Base-by-base conservation (phyloP, 1,140 invertebrate genomes). In the Bombus sylvicola region DNA sequence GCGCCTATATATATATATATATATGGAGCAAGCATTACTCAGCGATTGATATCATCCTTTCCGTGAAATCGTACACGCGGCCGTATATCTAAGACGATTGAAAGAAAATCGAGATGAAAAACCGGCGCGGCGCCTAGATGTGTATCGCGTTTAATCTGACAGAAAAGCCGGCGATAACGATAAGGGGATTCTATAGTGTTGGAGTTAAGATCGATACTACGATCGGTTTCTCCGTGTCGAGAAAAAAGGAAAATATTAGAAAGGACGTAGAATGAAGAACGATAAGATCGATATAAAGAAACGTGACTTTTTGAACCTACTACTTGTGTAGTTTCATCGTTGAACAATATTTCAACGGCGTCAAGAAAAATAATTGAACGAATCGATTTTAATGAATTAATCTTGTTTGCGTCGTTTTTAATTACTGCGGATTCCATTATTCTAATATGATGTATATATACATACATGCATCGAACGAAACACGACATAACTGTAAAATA, bases 91-190 rank as follows among this genome's bases (percentile, higher is more conserved):
- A 37, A 53, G 47, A 53, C 47, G 47, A 37, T 0, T 25, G 9
- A 76, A 80, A 53, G 47, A 34, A 53, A 80, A 62, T 43, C 37
- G 3, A 41, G 57, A 47, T n/a, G 77, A 47, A n/a, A 79, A 47
- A 80, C 25, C 13, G 77, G 77, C 77, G 77, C 68, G 77, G 83
- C 83, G 77, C 68, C 76, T 39, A 73, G 31, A 71, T 25, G 37
- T 5, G 15, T 39, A 66, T 25, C 25, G 5, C 28, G 3, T 8
- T 64, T 85, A 83, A 83, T 83, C 81, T 57, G 41, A 25, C 43
- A 22, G 18, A 9, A 28, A 25, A 34, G 31, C 3, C 28, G 8
- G 2, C 15, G 31, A 66, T 76, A 72, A 53, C 76, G 83, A 85
- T 85, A 80, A 78, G 22, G 4, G 8, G 8, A 59, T 43, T 47